Evolutionary conservation across 2,797 vertebrate species (phyloP), one percentile per base, ranked within the genome.

Genomic region (Clarias pachynema): DNA sequence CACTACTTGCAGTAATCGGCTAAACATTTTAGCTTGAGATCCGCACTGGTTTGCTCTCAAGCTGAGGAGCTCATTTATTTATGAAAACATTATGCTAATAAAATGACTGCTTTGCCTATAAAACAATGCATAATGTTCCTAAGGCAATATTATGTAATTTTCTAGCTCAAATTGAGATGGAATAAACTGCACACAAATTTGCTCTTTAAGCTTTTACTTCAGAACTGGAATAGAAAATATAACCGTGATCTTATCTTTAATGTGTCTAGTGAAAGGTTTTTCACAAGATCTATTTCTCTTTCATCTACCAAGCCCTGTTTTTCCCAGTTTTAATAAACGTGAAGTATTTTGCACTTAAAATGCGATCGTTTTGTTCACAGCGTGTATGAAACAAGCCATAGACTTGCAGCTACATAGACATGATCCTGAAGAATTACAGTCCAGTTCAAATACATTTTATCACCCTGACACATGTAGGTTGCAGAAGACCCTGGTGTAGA

Each of bases 161-260:
- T 80, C 80, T 70, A 65, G 24, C 31, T 37, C 72, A 79, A 79
- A 81, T 82, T 81, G 84, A 86, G 78, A 82, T 60, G 56, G 66
- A 85, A 83, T 89, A 83, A 87, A 83, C 68, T 62, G 53, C 34
- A 57, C 29, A 66, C 44, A 86, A 86, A 85, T 83, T 84, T 75
- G 75, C 80, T 57, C 20, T 65, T 34, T 29, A 63, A 57, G 68
- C n/a, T 79, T 70, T 34, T 49, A 60, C 15, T 49, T 62, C n/a
- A 49, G 24, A 62, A 44, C 44, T 53, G 34, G 56, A 65, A 81
- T 9, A 44, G 59, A 81, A 79, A 72, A 72, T 63, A 66, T 77
- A 69, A 37, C n/a, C 56, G n/a, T 29, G 63, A 79, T 49, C 34
- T 70, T 49, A 31, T 65, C 31, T 79, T 85, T 79, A 79, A 83